Conservation (phyloP, 2,888 invertebrate species). For the Cerastis leucographa region DNA sequence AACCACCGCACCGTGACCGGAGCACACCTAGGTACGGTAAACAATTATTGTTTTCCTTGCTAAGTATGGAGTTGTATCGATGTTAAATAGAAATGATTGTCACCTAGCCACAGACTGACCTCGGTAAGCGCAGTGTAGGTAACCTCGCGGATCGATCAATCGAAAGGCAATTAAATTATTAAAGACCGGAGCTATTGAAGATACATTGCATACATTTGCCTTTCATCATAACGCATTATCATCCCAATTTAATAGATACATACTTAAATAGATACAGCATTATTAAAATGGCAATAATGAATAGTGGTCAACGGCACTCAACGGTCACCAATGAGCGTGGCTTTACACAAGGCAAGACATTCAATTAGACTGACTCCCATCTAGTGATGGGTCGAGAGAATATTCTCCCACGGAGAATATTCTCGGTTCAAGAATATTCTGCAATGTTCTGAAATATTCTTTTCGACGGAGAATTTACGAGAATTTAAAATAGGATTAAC, state of each 20-base stretch:
- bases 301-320: background rate
- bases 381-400: too few species aligned
- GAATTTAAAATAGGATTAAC: too few species aligned
- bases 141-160: slow-evolving; percentile 51
- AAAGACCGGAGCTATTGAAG: background rate
- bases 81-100: slow-evolving; percentile 34
- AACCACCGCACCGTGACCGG: slow-evolving; percentile 16
- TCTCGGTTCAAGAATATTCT: too few species aligned
- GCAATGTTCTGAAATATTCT: too few species aligned
- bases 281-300: background rate
- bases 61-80: slow-evolving; percentile 2
- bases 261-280: background rate
- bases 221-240: background rate
- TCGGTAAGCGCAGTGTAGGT: slow-evolving; percentile 13
- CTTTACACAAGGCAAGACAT: background rate
- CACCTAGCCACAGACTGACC: slow-evolving; percentile 34
- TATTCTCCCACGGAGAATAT: too few species aligned
- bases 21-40: slow-evolving; percentile 1
- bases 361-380: background rate
- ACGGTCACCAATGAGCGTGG: background rate
- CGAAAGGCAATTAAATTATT: slow-evolving; percentile 28
- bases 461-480: too few species aligned
- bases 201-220: background rate
- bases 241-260: background rate
- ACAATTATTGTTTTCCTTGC: slow-evolving; percentile 25